Evolutionary conservation across 2,113 vertebrate genomes (phyloP).

Genomic region (Melanerpes aurifrons): DNA sequence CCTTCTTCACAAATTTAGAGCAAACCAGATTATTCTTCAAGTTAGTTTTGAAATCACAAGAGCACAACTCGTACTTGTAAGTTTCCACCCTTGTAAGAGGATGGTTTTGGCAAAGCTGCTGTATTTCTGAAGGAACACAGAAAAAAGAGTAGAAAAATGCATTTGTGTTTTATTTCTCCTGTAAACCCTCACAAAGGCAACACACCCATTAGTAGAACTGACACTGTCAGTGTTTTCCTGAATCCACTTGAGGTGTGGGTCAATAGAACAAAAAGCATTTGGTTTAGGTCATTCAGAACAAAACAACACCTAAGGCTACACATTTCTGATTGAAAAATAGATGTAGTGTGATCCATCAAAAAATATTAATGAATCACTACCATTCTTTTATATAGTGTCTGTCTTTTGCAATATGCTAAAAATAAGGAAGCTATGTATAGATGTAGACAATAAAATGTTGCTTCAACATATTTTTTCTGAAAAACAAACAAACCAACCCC

Average conservation of each 20-base stretch:
- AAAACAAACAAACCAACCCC: neutral
- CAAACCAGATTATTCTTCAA: neutral
- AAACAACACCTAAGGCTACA: neutral
- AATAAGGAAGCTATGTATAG: neutral
- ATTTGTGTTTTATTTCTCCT: neutral
- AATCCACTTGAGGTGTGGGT: neutral
- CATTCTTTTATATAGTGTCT: neutral
- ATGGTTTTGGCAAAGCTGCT: neutral
- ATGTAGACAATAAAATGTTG: neutral
- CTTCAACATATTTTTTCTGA: neutral
- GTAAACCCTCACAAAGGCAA: neutral
- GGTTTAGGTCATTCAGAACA: neutral
- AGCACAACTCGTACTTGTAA: neutral
- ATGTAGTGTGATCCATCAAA: neutral
- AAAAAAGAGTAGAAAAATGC: neutral
- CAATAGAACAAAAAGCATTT: neutral
- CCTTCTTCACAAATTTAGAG: neutral
- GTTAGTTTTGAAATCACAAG: neutral
- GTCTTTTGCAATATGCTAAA: neutral
- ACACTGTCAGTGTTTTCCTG: neutral
- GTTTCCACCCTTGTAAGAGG: neutral
- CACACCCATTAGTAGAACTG: neutral
- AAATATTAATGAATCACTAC: neutral
- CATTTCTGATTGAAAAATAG: neutral
- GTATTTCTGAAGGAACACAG: neutral